Evolutionary conservation across 2,113 vertebrate genomes (phyloP), one percentile per base, ranked within the genome.

Genomic region (Pachycephala philippinensis): DNA sequence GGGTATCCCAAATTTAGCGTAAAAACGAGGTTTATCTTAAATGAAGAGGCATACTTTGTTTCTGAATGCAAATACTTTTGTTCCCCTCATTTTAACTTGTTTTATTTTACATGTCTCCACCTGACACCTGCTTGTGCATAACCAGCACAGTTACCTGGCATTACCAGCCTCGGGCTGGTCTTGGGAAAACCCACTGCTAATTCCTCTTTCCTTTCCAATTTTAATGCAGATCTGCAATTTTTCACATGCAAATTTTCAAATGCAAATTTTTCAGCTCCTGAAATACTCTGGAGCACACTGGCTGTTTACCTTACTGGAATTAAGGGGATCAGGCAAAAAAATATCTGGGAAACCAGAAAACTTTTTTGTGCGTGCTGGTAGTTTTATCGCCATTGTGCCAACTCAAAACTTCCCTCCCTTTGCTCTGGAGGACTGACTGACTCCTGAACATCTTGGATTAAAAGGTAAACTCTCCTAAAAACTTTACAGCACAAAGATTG

Each of bases 181-280:
- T 83, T 75, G 60, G 56, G 85, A 92, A 94, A 93, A 92, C 68
- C 92, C 80, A 71, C 69, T 59, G 53, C 92, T 96, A 95, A 96
- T 95, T 95, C 88, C 16, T 71, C 64, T 72, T 96, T 88, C 63
- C 92, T 66, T 86, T 90, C 71, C 45, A 66, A 77, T 93, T 96
- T 96, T 94, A 76, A 87, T 74, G 76, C 63, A 95, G 86, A 93
- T 83, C 60, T 81, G 26, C 49, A 75, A 90, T 95, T 91, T 91
- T 89, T 94, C 90, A 87, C 30, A 91, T 87, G 78, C 33, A 96
- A 82, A 93, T 94, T 57, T 91, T 86, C 35, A 72, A 59, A 92
- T 88, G 79, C 63, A 90, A 56, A 53, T 74, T 81, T 89, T 92
- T 56, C 61, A 90, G 31, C 42, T 52, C 52, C 79, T 84, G 84